These are phyloP conservation scores for Cataglyphis hispanica DNA, from an alignment of 1,140 invertebrate species.

Conservation along the genomic window DNA sequence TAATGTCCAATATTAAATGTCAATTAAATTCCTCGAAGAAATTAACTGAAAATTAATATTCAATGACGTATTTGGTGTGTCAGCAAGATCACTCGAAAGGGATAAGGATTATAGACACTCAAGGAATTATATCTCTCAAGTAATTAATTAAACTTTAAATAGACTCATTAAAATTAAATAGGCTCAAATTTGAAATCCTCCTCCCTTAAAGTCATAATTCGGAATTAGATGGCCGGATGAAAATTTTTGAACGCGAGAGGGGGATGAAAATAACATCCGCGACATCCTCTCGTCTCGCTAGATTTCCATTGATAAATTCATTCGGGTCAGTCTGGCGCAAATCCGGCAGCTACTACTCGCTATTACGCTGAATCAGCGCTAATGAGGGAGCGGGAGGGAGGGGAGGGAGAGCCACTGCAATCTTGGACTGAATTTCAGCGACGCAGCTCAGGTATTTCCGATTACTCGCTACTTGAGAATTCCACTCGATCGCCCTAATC, in stretches of 20 bases:
- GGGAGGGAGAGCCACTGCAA: neutral
- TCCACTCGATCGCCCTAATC: constrained; percentile 50
- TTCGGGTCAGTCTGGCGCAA: constrained; percentile 31
- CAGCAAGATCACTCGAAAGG: too few relatives aligned
- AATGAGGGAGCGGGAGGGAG: neutral
- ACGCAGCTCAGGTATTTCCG: constrained; percentile 58
- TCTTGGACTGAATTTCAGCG: constrained; percentile 53
- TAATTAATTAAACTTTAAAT: too few relatives aligned
- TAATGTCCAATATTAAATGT: neutral
- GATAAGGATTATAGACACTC: too few relatives aligned
- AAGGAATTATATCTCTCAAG: too few relatives aligned
- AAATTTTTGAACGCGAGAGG: neutral
- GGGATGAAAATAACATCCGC: neutral
- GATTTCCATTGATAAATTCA: constrained; percentile 42
- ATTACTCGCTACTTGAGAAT: constrained; percentile 60
- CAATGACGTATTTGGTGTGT: too few relatives aligned
- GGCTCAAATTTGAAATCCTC: neutral
- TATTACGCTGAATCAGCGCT: constrained; percentile 45
- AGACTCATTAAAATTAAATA: too few relatives aligned
- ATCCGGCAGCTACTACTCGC: neutral
- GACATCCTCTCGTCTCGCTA: neutral
- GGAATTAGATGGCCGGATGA: constrained; percentile 15
- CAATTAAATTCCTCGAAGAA: neutral
- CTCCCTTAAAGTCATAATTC: neutral
- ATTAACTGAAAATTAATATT: neutral